Base-by-base conservation (phyloP, 2,113 vertebrate species). In the Erpornis zantholeuca region DNA sequence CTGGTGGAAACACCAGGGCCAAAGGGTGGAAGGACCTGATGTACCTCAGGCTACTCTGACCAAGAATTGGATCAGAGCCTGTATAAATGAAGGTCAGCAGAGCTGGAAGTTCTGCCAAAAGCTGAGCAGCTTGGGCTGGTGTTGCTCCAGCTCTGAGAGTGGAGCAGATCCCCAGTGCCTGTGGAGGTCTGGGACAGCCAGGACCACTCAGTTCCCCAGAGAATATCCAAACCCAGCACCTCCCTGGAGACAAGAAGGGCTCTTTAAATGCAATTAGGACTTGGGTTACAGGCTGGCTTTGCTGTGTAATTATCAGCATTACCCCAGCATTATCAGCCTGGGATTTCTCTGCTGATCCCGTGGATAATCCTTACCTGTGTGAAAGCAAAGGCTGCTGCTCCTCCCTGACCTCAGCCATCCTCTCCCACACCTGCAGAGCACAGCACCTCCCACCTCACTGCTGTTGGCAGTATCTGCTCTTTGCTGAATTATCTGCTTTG, bases 231-330 rank as follows among this genome's bases (percentile, higher is more conserved):
- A n/a, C 35, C 54, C 29, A 63, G 79, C 93, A 33, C 56, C 50
- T 77, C 31, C 42, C 42, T 6, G 38, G 53, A 50, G 69, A 42
- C 57, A 54, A 29, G 8, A 27, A 59, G 38, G 88, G n/a, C 76
- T 52, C 60, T 44, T 88, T 66, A 63, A 77, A n/a, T 36, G 54
- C 92, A 79, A 12, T 82, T 61, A 76, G 57, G 82, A 35, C 76
- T 90, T 80, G 61, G 45, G 42, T 94, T 92, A 86, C 61, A 23
- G 44, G 61, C 44, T 79, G 78, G 70, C 27, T 96, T 85, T 85
- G 66, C 82, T 25, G 68, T 78, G 75, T 83, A 88, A 95, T 96
- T 86, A 68, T 53, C 69, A 66, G 66, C 82, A 70, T 93, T 96
- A 91, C 47, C 71, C 68, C 64, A 53, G 90, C 66, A 56, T 91